Evolutionary conservation across 1,140 invertebrate species (phyloP).

Genomic region (Heliconius nattereri): DNA sequence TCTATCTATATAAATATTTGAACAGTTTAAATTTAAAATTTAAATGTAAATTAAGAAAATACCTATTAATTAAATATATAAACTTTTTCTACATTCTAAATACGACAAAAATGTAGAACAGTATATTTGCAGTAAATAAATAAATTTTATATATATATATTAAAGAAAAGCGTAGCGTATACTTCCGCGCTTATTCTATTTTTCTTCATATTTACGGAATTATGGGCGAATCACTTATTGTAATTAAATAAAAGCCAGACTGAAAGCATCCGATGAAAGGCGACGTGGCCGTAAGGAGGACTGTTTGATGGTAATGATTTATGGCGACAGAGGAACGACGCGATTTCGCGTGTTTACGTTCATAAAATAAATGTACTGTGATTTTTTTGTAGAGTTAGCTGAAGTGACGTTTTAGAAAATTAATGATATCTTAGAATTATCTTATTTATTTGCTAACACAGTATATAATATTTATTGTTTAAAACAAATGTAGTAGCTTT

Average conservation of each 20-base stretch:
- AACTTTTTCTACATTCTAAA: background rate
- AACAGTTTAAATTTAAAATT: too few species aligned
- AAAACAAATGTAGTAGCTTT: background rate
- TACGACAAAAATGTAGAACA: background rate
- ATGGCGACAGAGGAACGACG: slow-evolving; percentile 69
- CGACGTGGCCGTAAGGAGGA: slow-evolving; percentile 57
- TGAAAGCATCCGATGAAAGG: slow-evolving; percentile 75
- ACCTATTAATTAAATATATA: background rate
- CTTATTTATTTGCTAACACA: background rate
- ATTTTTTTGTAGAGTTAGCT: slow-evolving; percentile 52
- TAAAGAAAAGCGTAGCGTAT: background rate
- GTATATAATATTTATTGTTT: background rate
- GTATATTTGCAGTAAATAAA: background rate
- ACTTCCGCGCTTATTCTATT: background rate
- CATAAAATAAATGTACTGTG: slow-evolving; percentile 70
- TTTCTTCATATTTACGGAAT: slow-evolving; percentile 69
- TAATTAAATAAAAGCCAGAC: slow-evolving; percentile 78
- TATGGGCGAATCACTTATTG: slow-evolving; percentile 75
- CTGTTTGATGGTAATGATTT: slow-evolving; percentile 79
- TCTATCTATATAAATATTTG: too few species aligned
- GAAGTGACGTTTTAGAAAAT: slow-evolving; percentile 26
- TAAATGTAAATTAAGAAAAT: too few species aligned
- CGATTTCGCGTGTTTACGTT: slow-evolving; percentile 72
- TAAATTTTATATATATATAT: background rate
- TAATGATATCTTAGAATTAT: background rate